Evolutionary conservation across 2,888 invertebrate genomes (phyloP), one percentile per base, ranked within the genome.

Genomic region (Dexiosoma caninum): DNA sequence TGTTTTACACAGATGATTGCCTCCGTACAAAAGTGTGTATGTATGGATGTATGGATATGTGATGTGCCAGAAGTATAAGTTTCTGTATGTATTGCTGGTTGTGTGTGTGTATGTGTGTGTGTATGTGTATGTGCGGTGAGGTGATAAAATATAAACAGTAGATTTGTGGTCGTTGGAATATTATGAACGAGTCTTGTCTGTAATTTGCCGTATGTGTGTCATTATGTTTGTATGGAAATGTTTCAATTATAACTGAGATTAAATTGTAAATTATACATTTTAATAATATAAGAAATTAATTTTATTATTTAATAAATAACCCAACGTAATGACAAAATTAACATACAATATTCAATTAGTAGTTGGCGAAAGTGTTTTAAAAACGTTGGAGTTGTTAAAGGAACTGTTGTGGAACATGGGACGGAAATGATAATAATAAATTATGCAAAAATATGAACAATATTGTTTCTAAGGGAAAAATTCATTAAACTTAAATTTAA

Each of bases 161-260:
- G 42, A 44, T 19, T 51, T 42, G 71, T 32, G 30, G 49, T 71
- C 60, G 62, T 21, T 32, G 23, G 10, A 0, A 37, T 64, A 19
- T 35, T 30, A 19, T 44, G 62, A 32, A 35, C 46, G 60, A 51
- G 30, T 71, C 23, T 55, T 51, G 72, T 16, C 30, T 53, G 32
- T 23, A 72, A 53, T 62, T 70, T 66, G 8, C 14, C 57, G 19
- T 46, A 42, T 59, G 49, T 62, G 9, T 69, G 79, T 70, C 57
- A 70, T 37, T 75, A 46, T 62, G 60, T 46, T 62, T 79, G 62
- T 37, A 35, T 70, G 64, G 46, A 72, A 80, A 76, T 80, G 60
- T 80, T 76, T 80, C 80, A 80, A 80, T 76, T 80, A 80, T 67
- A 64, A 62, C 76, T 59, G 80, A 80, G 80, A 80, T 80, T 80